These are phyloP conservation scores for Semaprochilodus insignis DNA, from an alignment of 2,797 vertebrate species.

Conservation along the genomic window DNA sequence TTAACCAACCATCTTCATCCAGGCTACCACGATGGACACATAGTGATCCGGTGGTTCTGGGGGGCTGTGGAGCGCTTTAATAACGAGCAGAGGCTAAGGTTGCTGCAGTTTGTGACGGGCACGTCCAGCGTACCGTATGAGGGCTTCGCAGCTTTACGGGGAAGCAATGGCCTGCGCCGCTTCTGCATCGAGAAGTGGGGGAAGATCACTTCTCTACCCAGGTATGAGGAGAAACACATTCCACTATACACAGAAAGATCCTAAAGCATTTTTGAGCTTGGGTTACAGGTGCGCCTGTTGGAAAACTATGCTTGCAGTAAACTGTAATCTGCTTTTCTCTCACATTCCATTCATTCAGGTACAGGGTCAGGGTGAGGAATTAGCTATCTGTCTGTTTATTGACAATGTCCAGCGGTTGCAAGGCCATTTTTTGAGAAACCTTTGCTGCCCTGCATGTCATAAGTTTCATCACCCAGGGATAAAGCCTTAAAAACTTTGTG, in stretches of 20 bases:
- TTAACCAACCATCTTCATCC: slow-evolving; percentile 12
- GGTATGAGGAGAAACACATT: slow-evolving; percentile 74
- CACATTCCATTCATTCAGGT: slow-evolving; percentile 13
- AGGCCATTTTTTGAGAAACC: background rate
- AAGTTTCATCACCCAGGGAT: background rate
- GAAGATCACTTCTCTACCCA: slow-evolving; percentile 94
- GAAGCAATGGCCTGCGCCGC: slow-evolving; percentile 93
- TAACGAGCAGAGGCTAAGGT: slow-evolving; percentile 92
- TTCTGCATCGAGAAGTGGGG: slow-evolving; percentile 99
- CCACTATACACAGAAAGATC: background rate
- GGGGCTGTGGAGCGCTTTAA: slow-evolving; percentile 94
- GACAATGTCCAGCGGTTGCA: background rate
- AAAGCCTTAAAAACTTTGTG: no score
- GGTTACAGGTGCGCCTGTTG: background rate
- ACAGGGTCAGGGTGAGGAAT: background rate
- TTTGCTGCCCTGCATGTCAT: no score
- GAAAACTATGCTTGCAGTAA: slow-evolving; percentile 1
- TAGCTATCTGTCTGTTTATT: background rate
- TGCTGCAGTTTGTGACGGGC: slow-evolving; percentile 95
- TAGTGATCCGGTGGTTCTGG: slow-evolving; percentile 98
- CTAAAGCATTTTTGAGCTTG: background rate
- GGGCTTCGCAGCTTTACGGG: slow-evolving; percentile 91
- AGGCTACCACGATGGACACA: slow-evolving; percentile 97
- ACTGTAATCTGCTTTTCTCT: background rate
- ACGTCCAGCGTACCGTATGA: slow-evolving; percentile 96